These are phyloP conservation scores for Drosophila parabipectinata DNA, from an alignment of 1,140 invertebrate species.

Conservation along the genomic window DNA sequence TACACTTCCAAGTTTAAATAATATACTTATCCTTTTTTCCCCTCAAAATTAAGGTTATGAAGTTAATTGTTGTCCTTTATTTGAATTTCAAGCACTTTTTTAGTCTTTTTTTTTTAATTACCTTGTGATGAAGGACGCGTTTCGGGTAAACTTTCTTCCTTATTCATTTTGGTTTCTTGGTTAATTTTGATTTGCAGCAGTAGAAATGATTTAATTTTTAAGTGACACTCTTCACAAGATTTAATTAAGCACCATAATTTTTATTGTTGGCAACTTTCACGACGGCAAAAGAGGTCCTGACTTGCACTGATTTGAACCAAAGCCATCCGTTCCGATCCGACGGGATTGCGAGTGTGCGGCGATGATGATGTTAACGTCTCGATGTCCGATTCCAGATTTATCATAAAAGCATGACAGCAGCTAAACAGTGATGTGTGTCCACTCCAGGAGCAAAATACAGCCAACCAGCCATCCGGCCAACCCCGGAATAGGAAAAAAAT, in stretches of 20 bases:
- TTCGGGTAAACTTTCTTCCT: slow-evolving; percentile 66
- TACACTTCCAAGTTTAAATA: not conserved
- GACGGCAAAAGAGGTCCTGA: slow-evolving; percentile 40
- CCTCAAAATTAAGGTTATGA: not conserved
- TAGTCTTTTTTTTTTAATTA: slow-evolving; percentile 28
- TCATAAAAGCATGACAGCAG: slow-evolving; percentile 83
- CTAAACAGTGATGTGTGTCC: slow-evolving; percentile 82
- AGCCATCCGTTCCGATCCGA: slow-evolving; percentile 30
- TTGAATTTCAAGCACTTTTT: not conserved
- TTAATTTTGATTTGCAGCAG: not conserved
- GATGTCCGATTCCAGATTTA: slow-evolving; percentile 84
- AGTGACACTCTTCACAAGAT: not conserved
- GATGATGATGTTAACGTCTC: slow-evolving; percentile 82
- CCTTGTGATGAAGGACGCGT: slow-evolving; percentile 75
- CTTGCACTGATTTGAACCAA: slow-evolving; percentile 19
- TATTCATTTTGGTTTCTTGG: slow-evolving; percentile 56
- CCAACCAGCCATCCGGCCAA: slow-evolving; percentile 69
- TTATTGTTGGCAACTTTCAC: slow-evolving; percentile 16
- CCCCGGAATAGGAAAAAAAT: slow-evolving; percentile 75
- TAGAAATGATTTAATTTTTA: not conserved
- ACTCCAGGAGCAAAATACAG: slow-evolving; percentile 56
- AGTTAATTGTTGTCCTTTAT: not conserved
- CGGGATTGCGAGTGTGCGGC: slow-evolving; percentile 42
- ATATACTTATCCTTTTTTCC: not conserved
- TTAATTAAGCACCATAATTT: not conserved